Conservation (phyloP, 2,888 invertebrate genomes). For the Meliscaeva auricollis region DNA sequence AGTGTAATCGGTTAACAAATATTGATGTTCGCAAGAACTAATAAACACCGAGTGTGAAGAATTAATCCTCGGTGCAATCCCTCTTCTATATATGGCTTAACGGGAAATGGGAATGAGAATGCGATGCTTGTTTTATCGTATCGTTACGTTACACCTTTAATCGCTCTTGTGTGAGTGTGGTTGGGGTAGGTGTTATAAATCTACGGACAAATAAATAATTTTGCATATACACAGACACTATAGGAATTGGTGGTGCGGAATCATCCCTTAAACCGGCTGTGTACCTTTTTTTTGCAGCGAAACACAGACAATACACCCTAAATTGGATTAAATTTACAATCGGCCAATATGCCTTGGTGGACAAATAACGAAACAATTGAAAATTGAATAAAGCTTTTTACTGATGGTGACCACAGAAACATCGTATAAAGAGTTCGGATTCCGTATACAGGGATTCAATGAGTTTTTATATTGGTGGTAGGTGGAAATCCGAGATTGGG, state of each 20-base stretch:
- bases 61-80: conserved; percentile 59
- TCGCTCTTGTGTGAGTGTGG: conserved; percentile 3
- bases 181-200: conserved; percentile 39
- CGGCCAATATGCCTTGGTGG: conserved; percentile 68
- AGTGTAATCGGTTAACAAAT: conserved; percentile 57
- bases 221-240: conserved; percentile 40
- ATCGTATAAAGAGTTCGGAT: conserved; percentile 26
- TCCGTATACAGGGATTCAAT: not conserved
- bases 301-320: conserved; percentile 12
- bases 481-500: not conserved
- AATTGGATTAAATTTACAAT: conserved; percentile 71
- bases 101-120: conserved; percentile 6
- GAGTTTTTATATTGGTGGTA: not conserved
- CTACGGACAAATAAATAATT: conserved; percentile 51
- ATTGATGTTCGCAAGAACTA: conserved; percentile 69
- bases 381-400: conserved; percentile 73
- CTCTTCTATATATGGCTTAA: conserved; percentile 10
- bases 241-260: conserved; percentile 35
- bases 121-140: not conserved
- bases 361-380: conserved; percentile 72
- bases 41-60: conserved; percentile 63
- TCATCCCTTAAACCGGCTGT: conserved; percentile 49
- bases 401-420: conserved; percentile 63
- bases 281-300: conserved; percentile 41
- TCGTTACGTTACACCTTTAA: conserved; percentile 64